Evolutionary conservation across 1,140 invertebrate species (phyloP).

Genomic region (Panagrolaimus sp.): DNA sequence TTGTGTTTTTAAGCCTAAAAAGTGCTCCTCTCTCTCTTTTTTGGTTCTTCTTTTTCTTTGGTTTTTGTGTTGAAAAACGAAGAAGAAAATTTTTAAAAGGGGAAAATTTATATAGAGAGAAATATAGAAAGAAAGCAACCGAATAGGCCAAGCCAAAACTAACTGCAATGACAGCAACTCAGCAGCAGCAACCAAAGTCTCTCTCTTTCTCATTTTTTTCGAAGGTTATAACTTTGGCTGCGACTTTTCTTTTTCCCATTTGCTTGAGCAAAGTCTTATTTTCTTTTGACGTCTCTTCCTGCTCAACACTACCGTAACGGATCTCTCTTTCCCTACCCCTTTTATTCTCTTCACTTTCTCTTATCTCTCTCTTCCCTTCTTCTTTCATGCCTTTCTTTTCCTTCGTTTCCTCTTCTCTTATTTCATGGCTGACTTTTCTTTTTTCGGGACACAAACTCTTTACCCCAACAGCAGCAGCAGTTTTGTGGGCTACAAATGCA

Average conservation of each 20-base stretch:
- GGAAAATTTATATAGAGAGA: neutral
- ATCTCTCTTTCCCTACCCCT: neutral
- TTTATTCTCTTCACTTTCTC: neutral
- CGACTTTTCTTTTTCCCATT: neutral
- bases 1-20: neutral
- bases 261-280: conserved; percentile 2
- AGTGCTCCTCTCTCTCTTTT: neutral
- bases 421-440: too few species aligned
- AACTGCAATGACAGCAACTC: neutral
- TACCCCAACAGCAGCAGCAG: neutral
- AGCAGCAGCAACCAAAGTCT: neutral
- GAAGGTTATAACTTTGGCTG: neutral
- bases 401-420: too few species aligned
- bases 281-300: neutral
- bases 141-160: neutral
- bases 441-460: neutral
- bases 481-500: neutral
- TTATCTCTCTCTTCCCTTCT: too few species aligned
- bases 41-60: neutral
- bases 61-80: neutral
- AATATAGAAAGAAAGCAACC: neutral
- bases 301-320: neutral
- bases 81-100: too few species aligned
- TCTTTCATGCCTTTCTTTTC: too few species aligned
- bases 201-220: neutral